Percentiles rank a stretch among this genome's conserved stretches.
These are phyloP conservation scores for Zaprionus lachaisei DNA, from an alignment of 1,140 invertebrate species.

Conservation along the genomic window DNA sequence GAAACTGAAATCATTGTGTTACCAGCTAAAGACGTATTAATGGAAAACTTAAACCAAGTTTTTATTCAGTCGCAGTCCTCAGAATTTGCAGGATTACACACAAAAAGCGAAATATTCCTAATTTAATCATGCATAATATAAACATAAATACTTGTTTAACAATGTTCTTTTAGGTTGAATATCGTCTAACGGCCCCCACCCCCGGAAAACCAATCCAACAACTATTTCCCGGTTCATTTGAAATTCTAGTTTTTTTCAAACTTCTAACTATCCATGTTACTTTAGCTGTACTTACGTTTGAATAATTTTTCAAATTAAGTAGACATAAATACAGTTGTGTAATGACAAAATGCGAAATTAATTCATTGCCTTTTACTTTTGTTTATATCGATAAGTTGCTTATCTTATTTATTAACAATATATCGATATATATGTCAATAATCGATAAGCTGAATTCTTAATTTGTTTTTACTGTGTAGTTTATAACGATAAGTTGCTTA, in stretches of 20 bases:
- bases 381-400: background rate
- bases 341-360: constrained; percentile 33
- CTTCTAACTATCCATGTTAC: constrained; percentile 45
- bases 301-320: constrained; percentile 56
- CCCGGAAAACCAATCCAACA: constrained; percentile 12
- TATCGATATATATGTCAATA: background rate
- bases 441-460: constrained; percentile 8
- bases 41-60: constrained; percentile 76
- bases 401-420: background rate
- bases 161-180: constrained; percentile 64
- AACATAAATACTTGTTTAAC: constrained; percentile 73
- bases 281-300: constrained; percentile 69
- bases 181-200: constrained; percentile 33
- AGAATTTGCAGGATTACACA: constrained; percentile 44
- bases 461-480: too few species aligned
- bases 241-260: constrained; percentile 30
- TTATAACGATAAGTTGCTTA: background rate
- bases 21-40: constrained; percentile 64
- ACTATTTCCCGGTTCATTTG: constrained; percentile 35
- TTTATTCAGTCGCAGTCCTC: constrained; percentile 63
- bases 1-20: constrained; percentile 37
- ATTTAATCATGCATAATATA: constrained; percentile 73
- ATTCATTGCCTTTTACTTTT: too few species aligned
- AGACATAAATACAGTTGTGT: constrained; percentile 62
- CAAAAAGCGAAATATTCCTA: constrained; percentile 67